These are phyloP conservation scores for Lingula anatina DNA, from an alignment of 2,888 invertebrate species.

Conservation along the genomic window DNA sequence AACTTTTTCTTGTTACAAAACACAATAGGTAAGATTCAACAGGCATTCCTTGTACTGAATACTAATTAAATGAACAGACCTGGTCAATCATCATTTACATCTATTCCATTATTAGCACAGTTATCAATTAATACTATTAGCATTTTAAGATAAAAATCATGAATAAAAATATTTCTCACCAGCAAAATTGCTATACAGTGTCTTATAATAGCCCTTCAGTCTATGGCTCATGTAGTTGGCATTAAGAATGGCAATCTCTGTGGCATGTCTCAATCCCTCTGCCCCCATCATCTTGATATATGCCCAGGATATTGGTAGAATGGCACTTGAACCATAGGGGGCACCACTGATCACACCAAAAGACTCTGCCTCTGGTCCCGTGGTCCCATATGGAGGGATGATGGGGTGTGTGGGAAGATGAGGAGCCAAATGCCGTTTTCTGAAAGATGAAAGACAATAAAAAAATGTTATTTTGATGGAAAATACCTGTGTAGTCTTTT, in stretches of 20 bases:
- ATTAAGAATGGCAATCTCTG: slow-evolving; percentile 95
- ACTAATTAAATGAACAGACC: not conserved
- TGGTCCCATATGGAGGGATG: slow-evolving; percentile 58
- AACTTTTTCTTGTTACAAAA: too few relatives aligned
- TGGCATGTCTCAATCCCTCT: slow-evolving; percentile 79
- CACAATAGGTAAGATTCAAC: too few relatives aligned
- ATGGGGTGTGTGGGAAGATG: slow-evolving; percentile 94
- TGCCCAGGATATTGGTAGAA: slow-evolving; percentile 98
- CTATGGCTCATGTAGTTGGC: slow-evolving; percentile 98
- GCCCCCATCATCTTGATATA: slow-evolving; percentile 98
- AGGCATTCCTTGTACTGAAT: too few relatives aligned
- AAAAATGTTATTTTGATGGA: too few relatives aligned
- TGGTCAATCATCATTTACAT: not conserved
- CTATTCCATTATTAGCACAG: not conserved
- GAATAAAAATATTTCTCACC: slow-evolving; percentile 22
- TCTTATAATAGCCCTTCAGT: slow-evolving; percentile 80
- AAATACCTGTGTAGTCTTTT: too few relatives aligned
- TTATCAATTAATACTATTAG: too few relatives aligned
- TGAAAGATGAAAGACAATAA: too few relatives aligned
- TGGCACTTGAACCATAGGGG: slow-evolving; percentile 94
- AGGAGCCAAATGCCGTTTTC: slow-evolving; percentile 88
- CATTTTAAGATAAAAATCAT: not conserved
- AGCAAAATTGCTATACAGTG: slow-evolving; percentile 57
- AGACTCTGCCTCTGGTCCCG: slow-evolving; percentile 29
- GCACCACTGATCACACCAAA: slow-evolving; percentile 82